Evolutionary conservation across 2,797 vertebrate species (phyloP), one percentile per base, ranked within the genome.

Genomic region (Pseudocheirus occidentalis): DNA sequence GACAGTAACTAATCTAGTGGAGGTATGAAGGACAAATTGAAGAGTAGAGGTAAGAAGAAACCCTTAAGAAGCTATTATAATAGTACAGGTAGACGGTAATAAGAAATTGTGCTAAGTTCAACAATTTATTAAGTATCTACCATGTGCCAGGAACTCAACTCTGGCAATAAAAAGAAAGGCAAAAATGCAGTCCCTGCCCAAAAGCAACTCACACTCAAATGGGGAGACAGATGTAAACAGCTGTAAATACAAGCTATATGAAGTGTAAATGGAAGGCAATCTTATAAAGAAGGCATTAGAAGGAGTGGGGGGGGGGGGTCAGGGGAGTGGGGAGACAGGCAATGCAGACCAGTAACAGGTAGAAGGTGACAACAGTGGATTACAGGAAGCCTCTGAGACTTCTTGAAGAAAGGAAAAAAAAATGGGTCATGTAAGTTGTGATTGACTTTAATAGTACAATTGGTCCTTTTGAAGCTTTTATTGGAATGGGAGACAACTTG

Each of bases 361-460:
- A 87, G 40, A 50, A 50, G 24, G 24, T 73, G 34, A 5, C 34
- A 87, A 40, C 3, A 46, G 9, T 50, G 9, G 40, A 87, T 50
- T 50, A 50, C 13, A 87, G 9, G 10, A 50, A 87, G 40, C 2
- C 31, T 81, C 40, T 50, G 73, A 87, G 73, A 50, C 40, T 40
- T 87, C 46, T 87, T 50, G 40, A 87, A 50, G 31, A 55, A 90
- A n/a, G 52, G 21, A 18, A 10, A 89, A 18, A 10, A 89, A 40
- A 40, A 13, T n/a, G 6, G 4, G 9, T 87, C 1, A 6, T 29
- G 13, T 3, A 40, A 6, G 28, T 0, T 2, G 87, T 28, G 7
- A 5, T 11, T 0, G 0, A 52, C 3, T 2, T 62, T 55, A 24
- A 59, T 90, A 50, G 7, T 13, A 31, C 28, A 52, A 94, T 59